Percentiles rank a stretch among this genome's conserved stretches.
These are phyloP conservation scores for Colaptes auratus DNA, from an alignment of 2,113 vertebrate species.

Conservation along the genomic window DNA sequence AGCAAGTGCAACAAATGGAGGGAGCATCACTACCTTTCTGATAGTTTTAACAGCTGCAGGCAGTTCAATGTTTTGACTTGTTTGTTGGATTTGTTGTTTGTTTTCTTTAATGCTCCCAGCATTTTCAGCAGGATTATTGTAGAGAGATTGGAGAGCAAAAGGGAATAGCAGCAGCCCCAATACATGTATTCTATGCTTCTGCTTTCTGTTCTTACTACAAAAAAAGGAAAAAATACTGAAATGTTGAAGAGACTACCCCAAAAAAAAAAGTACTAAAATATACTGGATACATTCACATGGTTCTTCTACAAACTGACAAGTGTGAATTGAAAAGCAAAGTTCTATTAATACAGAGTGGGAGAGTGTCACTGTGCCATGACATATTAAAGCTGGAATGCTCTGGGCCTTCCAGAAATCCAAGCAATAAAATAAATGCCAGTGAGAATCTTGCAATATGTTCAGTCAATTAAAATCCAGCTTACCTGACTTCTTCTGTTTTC, in stretches of 20 bases:
- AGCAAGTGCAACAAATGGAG: not conserved
- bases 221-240: not conserved
- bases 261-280: not conserved
- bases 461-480: not conserved
- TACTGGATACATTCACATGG: not conserved
- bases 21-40: constrained; percentile 37
- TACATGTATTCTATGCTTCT: not conserved
- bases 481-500: not conserved
- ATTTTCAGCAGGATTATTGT: not conserved
- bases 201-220: not conserved
- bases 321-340: constrained; percentile 45
- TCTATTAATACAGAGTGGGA: not conserved
- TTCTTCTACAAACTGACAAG: constrained; percentile 36
- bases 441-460: not conserved
- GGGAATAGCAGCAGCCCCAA: not conserved
- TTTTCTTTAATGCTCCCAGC: not conserved
- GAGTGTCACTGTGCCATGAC: not conserved
- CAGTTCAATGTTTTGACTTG: constrained; percentile 42
- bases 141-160: not conserved
- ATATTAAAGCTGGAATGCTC: not conserved
- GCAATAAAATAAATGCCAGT: not conserved
- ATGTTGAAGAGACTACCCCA: not conserved
- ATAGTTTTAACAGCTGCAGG: constrained; percentile 31
- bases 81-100: not conserved
- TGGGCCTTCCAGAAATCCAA: not conserved